Conservation (phyloP, 2,797 vertebrate species). For the Hemibagrus guttatus region DNA sequence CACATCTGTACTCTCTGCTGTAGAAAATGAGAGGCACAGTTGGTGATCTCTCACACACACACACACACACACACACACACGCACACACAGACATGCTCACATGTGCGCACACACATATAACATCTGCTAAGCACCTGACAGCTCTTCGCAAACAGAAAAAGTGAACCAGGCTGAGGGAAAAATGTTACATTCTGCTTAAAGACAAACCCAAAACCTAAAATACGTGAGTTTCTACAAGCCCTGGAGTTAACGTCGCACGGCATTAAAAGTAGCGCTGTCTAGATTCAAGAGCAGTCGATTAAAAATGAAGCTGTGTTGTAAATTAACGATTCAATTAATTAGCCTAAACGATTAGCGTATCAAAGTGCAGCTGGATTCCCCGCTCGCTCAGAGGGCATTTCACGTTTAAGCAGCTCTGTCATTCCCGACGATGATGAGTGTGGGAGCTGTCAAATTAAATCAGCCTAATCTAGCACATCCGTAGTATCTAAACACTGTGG, state of each 20-base stretch:
- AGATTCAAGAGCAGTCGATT: slow-evolving; percentile 72
- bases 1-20: slow-evolving; percentile 33
- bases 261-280: slow-evolving; percentile 71
- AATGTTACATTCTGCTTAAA: slow-evolving; percentile 18
- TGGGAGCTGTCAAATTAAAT: slow-evolving; percentile 81
- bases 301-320: slow-evolving; percentile 67
- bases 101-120: not conserved
- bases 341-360: slow-evolving; percentile 69
- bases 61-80: not conserved
- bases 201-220: not conserved
- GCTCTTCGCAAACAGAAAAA: slow-evolving; percentile 14
- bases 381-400: slow-evolving; percentile 80
- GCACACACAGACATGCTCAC: slow-evolving; percentile 9
- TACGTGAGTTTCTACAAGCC: not conserved
- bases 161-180: slow-evolving; percentile 3
- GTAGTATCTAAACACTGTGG: slow-evolving; percentile 58
- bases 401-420: slow-evolving; percentile 84
- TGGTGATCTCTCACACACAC: slow-evolving; percentile 15
- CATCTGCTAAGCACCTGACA: slow-evolving; percentile 34
- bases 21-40: slow-evolving; percentile 28
- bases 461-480: slow-evolving; percentile 57
- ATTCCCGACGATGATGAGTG: slow-evolving; percentile 81
- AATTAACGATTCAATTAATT: slow-evolving; percentile 79
- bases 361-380: slow-evolving; percentile 77
- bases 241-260: slow-evolving; percentile 43